Evolutionary conservation across 1,140 invertebrate genomes (phyloP).

Genomic region (Cotesia chilonis): DNA sequence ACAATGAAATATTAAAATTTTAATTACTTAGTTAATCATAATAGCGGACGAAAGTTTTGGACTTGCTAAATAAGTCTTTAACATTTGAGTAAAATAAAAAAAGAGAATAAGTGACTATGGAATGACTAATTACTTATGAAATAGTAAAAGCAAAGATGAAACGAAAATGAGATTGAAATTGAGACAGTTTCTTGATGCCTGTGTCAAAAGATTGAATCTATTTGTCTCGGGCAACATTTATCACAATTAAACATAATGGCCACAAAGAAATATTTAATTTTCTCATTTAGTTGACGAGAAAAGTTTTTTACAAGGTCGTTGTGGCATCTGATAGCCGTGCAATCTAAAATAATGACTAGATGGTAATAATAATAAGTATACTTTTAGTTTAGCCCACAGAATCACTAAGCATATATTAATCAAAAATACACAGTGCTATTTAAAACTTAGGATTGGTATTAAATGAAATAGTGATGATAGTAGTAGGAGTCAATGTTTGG

Average conservation of each 20-base stretch:
- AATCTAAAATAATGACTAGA: background rate
- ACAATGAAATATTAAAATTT: no score
- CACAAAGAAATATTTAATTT: slow-evolving; percentile 19
- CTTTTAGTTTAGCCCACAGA: background rate
- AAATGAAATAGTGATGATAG: no score
- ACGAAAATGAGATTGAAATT: background rate
- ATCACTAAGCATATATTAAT: no score
- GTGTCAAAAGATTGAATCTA: background rate
- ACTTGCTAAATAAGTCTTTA: no score
- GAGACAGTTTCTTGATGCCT: background rate
- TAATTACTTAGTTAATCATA: no score
- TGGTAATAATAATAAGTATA: background rate
- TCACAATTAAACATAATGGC: background rate
- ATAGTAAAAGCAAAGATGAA: background rate
- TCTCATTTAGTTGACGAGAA: slow-evolving; percentile 23
- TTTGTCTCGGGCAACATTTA: background rate
- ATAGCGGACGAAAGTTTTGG: no score
- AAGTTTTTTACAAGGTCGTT: slow-evolving; percentile 22
- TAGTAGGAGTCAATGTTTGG: no score
- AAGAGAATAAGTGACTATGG: no score
- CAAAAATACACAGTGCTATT: no score
- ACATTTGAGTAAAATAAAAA: no score
- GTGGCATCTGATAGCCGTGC: no score
- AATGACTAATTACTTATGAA: background rate
- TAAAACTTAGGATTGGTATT: no score